Evolutionary conservation across 2,797 vertebrate genomes (phyloP).

Genomic region (Phrynocephalus forsythii): DNA sequence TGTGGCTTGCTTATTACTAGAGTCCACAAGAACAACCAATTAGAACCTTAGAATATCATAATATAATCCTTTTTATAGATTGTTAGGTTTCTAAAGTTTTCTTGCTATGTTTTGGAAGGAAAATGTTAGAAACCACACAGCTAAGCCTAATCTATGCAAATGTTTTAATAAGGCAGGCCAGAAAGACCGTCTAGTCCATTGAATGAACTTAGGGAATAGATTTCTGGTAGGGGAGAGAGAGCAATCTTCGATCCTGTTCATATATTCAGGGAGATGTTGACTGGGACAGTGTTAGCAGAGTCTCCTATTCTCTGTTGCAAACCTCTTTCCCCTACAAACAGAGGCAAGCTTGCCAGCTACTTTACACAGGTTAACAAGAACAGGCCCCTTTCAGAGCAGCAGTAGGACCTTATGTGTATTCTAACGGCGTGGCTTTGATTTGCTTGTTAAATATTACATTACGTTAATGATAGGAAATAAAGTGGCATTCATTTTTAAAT

Average conservation of each 20-base stretch:
- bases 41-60: not conserved
- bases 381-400: not conserved
- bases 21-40: not conserved
- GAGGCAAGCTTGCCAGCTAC: not conserved
- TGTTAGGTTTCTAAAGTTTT: not conserved
- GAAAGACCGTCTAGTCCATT: not conserved
- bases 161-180: not conserved
- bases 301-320: not conserved
- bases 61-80: not conserved
- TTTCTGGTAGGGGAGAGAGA: not conserved
- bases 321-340: not conserved
- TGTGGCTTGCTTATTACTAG: not conserved
- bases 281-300: not conserved
- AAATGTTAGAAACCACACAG: not conserved
- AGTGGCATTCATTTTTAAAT: no score
- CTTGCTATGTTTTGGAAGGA: not conserved
- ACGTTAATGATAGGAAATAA: no score
- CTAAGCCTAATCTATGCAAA: not conserved
- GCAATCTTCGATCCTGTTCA: not conserved
- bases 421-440: no score
- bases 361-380: not conserved
- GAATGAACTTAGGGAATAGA: not conserved
- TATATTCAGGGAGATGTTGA: not conserved
- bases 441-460: no score
- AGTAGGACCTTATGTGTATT: no score